phyloP scores from a whole-genome alignment of 2,113 vertebrate species.

The Cyphomyrus plagiostoma region DNA sequence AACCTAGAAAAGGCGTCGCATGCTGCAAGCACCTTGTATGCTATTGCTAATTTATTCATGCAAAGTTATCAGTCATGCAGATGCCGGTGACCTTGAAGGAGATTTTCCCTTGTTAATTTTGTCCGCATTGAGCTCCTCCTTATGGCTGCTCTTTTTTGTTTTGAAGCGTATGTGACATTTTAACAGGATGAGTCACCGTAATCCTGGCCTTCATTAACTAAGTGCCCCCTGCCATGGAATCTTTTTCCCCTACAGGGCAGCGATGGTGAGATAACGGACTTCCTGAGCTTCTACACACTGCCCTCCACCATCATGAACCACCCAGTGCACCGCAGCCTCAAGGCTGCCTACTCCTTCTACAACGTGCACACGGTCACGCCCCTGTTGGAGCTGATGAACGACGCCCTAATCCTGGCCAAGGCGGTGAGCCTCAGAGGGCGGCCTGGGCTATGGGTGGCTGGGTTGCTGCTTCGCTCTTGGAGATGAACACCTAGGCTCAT shows the following conservation, averaged over 20 bases:
- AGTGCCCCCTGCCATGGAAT: background rate
- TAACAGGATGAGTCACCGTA: background rate
- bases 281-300: constrained; percentile 95
- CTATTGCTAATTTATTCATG: background rate
- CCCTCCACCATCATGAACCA: constrained; percentile 99
- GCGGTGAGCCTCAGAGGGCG: constrained; percentile 62
- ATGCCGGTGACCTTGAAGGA: background rate
- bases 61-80: background rate
- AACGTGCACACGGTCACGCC: constrained; percentile 91
- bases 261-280: constrained; percentile 81
- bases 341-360: constrained; percentile 98
- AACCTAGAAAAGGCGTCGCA: background rate
- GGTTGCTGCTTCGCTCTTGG: background rate
- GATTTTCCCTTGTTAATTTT: background rate
- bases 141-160: background rate
- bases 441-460: background rate
- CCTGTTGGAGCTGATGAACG: constrained; percentile 92
- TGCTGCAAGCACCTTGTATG: background rate
- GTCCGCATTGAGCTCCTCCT: background rate
- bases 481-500: background rate
- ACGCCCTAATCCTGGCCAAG: constrained; percentile 93
- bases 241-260: constrained; percentile 56
- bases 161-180: background rate
- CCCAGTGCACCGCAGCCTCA: constrained; percentile 90
- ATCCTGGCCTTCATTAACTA: background rate